A percentile compares a stretch with the other conserved stretches of the same genome.
Evolutionary conservation across 2,113 vertebrate genomes (phyloP).

Genomic region (Thamnaconus septentrionalis): DNA sequence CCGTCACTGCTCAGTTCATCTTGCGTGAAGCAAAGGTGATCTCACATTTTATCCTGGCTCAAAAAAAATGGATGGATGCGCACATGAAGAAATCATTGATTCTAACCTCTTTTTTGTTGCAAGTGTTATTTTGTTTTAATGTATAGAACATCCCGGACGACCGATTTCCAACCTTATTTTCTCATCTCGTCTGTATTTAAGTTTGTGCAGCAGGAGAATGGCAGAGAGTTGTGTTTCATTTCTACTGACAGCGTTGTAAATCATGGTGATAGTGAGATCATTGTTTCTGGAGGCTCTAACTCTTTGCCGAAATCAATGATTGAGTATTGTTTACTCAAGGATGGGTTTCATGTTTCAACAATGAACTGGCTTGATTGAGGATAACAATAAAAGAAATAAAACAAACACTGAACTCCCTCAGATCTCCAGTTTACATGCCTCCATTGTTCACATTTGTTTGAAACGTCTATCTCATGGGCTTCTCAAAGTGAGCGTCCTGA

Average conservation of each 20-base stretch:
- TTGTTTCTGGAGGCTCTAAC: no score
- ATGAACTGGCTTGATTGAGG: no score
- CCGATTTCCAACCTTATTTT: constrained; percentile 11
- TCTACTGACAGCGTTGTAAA: constrained; percentile 67
- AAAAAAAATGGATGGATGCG: constrained; percentile 13
- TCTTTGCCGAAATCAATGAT: no score
- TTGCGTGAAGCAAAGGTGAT: neutral
- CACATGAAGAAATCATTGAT: constrained; percentile 1
- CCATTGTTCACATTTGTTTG: no score
- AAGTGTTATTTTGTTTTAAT: constrained; percentile 1
- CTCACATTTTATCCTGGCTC: constrained; percentile 2
- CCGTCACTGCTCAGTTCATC: neutral
- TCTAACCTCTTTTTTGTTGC: constrained; percentile 14
- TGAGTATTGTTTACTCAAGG: no score
- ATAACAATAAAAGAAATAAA: no score
- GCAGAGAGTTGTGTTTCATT: constrained; percentile 58
- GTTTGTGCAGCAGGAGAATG: constrained; percentile 30
- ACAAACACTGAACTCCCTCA: no score
- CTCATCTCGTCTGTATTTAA: constrained; percentile 42
- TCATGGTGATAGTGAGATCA: constrained; percentile 63
- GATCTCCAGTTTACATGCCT: no score
- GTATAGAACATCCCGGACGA: neutral
- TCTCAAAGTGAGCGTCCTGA: no score
- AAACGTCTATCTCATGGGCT: no score
- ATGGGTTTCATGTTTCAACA: no score